A percentile compares a stretch with the other conserved stretches of the same genome.
Conservation (phyloP, 2,113 vertebrate genomes). For the Chaetodon auriga region DNA sequence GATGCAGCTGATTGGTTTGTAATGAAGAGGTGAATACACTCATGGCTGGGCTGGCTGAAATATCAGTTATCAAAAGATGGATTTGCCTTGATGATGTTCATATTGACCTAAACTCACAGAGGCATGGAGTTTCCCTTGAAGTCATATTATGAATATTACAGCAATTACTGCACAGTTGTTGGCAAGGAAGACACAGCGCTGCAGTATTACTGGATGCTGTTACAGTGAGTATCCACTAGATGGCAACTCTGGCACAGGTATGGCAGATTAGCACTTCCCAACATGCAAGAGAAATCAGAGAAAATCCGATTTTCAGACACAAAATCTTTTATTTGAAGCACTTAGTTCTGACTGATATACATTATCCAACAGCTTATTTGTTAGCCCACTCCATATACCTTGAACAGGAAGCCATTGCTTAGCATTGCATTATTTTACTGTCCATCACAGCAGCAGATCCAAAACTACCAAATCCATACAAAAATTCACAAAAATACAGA, state of each 20-base stretch:
- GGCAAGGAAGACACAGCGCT: background rate
- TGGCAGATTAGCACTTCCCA: background rate
- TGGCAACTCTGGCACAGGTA: constrained; percentile 24
- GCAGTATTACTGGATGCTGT: background rate
- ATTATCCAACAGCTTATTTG: constrained; percentile 76
- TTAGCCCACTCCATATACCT: constrained; percentile 61
- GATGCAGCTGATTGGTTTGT: constrained; percentile 5
- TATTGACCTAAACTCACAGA: background rate
- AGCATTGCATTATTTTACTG: constrained; percentile 64
- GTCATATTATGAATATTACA: background rate
- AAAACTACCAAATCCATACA: constrained; percentile 53
- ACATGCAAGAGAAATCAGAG: background rate
- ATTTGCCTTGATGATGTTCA: background rate
- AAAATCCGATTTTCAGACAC: constrained; percentile 58
- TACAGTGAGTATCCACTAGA: constrained; percentile 50
- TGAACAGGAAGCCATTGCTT: constrained; percentile 60
- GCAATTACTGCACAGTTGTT: background rate
- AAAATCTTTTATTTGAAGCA: constrained; percentile 83
- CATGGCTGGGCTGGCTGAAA: background rate
- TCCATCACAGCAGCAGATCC: constrained; percentile 75
- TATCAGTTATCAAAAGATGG: background rate
- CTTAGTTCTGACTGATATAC: constrained; percentile 74
- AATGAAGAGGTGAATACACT: background rate
- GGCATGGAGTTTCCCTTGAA: background rate
- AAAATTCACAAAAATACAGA: constrained; percentile 66